A percentile compares a stretch with the other conserved stretches of the same genome.
These are phyloP conservation scores for Eristalis tenax DNA, from an alignment of 2,888 invertebrate species.

Conservation along the genomic window DNA sequence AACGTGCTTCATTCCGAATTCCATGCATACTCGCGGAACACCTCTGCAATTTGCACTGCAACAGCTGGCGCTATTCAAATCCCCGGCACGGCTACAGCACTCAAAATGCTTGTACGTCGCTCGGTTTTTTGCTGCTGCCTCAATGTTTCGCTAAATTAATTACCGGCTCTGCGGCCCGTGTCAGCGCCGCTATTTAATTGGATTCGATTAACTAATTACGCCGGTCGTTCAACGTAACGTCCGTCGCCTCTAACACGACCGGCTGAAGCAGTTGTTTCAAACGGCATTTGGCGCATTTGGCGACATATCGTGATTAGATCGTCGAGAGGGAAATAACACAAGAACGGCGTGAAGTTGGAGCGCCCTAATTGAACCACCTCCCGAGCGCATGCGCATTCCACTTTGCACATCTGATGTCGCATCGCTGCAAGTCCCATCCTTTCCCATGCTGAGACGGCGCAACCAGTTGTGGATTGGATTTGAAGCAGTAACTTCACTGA, in stretches of 20 bases:
- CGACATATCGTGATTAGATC: constrained; percentile 34
- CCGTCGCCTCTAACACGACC: constrained; percentile 7
- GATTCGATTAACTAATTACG: constrained; percentile 58
- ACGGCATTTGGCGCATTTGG: constrained; percentile 42
- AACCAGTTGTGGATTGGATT: constrained; percentile 38
- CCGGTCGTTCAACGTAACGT: constrained; percentile 22
- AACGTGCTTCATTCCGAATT: constrained; percentile 44
- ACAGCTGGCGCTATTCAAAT: constrained; percentile 47
- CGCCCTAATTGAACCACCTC: constrained; percentile 14
- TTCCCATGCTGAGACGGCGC: neutral
- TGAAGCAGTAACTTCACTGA: constrained; percentile 45
- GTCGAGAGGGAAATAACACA: neutral
- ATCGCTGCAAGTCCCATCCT: too few species aligned
- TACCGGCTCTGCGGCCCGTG: constrained; percentile 31
- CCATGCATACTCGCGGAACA: constrained; percentile 44
- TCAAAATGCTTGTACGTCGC: neutral
- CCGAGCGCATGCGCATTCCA: neutral
- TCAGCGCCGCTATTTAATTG: constrained; percentile 56
- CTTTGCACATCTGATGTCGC: neutral
- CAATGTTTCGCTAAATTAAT: constrained; percentile 38
- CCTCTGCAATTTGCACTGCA: constrained; percentile 33
- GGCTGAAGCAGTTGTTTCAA: neutral
- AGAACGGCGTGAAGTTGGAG: neutral
- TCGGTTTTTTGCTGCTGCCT: neutral
- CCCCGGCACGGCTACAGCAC: constrained; percentile 9